These are phyloP conservation scores for Muscina levida DNA, from an alignment of 2,888 invertebrate species.

Conservation along the genomic window DNA sequence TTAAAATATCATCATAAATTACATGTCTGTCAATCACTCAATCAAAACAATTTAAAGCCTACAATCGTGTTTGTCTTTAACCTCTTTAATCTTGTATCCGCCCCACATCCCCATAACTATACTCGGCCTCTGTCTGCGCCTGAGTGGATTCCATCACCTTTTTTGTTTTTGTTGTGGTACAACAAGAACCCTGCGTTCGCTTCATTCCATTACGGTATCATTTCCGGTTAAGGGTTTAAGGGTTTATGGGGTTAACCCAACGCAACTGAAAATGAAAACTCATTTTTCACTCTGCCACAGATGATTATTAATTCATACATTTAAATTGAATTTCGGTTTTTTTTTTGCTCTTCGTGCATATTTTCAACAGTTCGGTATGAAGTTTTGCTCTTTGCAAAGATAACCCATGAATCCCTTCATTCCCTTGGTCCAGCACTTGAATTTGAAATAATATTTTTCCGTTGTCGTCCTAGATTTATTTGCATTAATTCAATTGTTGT, in stretches of 20 bases:
- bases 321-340: neutral
- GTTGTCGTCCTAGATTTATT: neutral
- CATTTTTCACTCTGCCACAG: neutral
- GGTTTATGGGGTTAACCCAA: neutral
- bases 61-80: too few relatives aligned
- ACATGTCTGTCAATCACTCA: too few relatives aligned
- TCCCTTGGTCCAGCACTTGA: too few relatives aligned
- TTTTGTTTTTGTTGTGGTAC: too few relatives aligned
- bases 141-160: too few relatives aligned
- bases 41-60: too few relatives aligned
- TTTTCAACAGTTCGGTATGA: neutral
- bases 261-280: neutral
- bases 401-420: neutral
- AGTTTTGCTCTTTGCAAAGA: neutral
- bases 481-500: neutral
- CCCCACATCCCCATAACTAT: too few relatives aligned
- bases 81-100: too few relatives aligned
- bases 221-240: too few relatives aligned
- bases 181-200: too few relatives aligned
- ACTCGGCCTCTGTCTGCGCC: too few relatives aligned
- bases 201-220: neutral
- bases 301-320: slow-evolving; percentile 11
- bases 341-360: neutral
- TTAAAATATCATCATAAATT: too few relatives aligned
- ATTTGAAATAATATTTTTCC: neutral